These are phyloP conservation scores for Carcharodon carcharias DNA, from an alignment of 2,797 vertebrate species.

Conservation along the genomic window DNA sequence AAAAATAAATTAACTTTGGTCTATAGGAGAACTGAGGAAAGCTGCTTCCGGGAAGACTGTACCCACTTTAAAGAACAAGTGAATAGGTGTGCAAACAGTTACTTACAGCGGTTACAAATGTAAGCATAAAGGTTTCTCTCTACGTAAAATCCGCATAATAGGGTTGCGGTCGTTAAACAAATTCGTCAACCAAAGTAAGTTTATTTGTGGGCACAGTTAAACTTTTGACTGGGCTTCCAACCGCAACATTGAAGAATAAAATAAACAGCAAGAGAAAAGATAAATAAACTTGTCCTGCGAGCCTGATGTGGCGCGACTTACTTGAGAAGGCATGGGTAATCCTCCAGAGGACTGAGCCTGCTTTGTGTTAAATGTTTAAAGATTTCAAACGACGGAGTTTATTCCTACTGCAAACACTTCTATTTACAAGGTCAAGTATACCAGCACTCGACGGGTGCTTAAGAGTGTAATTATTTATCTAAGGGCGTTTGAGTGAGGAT, in stretches of 20 bases:
- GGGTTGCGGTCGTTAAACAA: constrained; percentile 44
- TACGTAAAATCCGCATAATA: constrained; percentile 35
- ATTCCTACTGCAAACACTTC: constrained; percentile 76
- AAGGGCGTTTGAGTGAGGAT: constrained; percentile 70
- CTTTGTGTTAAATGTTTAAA: constrained; percentile 79
- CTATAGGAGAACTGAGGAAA: background rate
- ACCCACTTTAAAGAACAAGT: background rate
- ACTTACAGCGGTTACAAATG: background rate
- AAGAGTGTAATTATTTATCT: constrained; percentile 72
- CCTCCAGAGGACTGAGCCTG: constrained; percentile 64
- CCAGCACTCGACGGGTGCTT: constrained; percentile 67
- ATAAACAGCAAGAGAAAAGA: constrained; percentile 73
- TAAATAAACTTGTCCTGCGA: constrained; percentile 65
- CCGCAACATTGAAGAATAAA: constrained; percentile 63
- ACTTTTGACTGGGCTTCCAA: constrained; percentile 61
- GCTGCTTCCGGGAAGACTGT: background rate
- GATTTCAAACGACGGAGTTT: constrained; percentile 73
- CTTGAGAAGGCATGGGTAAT: constrained; percentile 52
- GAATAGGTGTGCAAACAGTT: constrained; percentile 19
- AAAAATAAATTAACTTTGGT: background rate
- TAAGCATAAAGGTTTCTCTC: constrained; percentile 26
- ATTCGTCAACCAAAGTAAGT: constrained; percentile 59
- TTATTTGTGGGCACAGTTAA: constrained; percentile 69
- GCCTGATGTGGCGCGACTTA: constrained; percentile 59
- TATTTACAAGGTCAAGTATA: constrained; percentile 80